phyloP scores from a whole-genome alignment of 2,113 vertebrate genomes.

The Lampris incognitus region DNA sequence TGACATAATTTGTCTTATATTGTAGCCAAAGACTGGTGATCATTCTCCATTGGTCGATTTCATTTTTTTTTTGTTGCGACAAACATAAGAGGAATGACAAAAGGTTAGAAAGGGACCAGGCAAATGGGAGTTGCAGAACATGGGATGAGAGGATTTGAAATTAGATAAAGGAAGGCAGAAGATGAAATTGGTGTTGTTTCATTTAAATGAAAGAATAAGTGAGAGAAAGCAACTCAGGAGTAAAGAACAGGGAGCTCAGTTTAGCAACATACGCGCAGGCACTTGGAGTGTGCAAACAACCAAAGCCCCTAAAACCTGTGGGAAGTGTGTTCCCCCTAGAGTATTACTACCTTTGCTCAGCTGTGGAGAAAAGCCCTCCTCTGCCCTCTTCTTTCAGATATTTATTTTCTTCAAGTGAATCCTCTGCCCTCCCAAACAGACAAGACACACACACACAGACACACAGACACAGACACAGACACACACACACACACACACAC shows the following conservation, averaged over 20 bases:
- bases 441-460: slow-evolving; percentile 8
- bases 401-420: slow-evolving; percentile 1
- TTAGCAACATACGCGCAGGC: slow-evolving; percentile 38
- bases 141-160: background rate
- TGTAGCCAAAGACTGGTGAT: background rate
- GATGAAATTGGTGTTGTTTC: background rate
- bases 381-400: slow-evolving; percentile 37
- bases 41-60: background rate
- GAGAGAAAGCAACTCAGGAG: slow-evolving; percentile 17
- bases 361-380: slow-evolving; percentile 55
- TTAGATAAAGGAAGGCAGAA: background rate
- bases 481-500: slow-evolving; percentile 19
- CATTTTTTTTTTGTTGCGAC: background rate
- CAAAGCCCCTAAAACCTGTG: slow-evolving; percentile 47
- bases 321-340: slow-evolving; percentile 29
- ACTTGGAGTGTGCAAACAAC: slow-evolving; percentile 43
- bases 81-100: background rate
- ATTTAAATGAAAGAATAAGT: slow-evolving; percentile 1
- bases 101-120: background rate
- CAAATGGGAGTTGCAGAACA: background rate
- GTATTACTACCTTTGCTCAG: slow-evolving; percentile 61
- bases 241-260: slow-evolving; percentile 31
- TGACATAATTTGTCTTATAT: slow-evolving; percentile 1
- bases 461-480: slow-evolving; percentile 7
- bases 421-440: background rate